Percentiles rank a stretch among this genome's conserved stretches.
Evolutionary conservation across 35 echinoderm and acorn worm genomes (phyloP).

Genomic region (Antedon bifida): DNA sequence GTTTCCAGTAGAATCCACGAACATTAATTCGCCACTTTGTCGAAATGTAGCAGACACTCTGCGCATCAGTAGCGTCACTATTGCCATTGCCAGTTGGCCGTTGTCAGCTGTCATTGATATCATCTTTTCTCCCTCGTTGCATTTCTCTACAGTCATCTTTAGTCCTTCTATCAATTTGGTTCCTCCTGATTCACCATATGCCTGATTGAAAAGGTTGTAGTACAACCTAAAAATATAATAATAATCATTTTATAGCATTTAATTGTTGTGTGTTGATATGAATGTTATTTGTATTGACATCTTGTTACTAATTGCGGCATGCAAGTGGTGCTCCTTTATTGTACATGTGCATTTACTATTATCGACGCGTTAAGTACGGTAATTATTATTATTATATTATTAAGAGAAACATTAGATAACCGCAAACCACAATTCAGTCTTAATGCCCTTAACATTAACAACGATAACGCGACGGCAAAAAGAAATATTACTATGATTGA

Average conservation of each 20-base stretch:
- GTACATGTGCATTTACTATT: too few species aligned
- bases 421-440: too few species aligned
- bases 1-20: conserved; percentile 21
- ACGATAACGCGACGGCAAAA: too few species aligned
- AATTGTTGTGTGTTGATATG: too few species aligned
- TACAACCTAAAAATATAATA: conserved; percentile 24
- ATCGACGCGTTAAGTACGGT: too few species aligned
- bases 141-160: not conserved
- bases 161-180: not conserved
- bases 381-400: too few species aligned
- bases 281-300: too few species aligned
- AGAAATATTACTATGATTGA: too few species aligned
- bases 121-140: not conserved
- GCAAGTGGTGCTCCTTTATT: too few species aligned
- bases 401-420: too few species aligned
- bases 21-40: conserved; percentile 6
- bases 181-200: conserved; percentile 17
- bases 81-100: conserved; percentile 2
- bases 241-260: not conserved
- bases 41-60: not conserved
- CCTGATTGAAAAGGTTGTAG: conserved; percentile 9
- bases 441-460: too few species aligned
- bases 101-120: not conserved
- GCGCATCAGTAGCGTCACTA: conserved; percentile 10
- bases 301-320: too few species aligned